Evolutionary conservation across 2,113 vertebrate species (phyloP).

Genomic region (Tupaia chinensis): DNA sequence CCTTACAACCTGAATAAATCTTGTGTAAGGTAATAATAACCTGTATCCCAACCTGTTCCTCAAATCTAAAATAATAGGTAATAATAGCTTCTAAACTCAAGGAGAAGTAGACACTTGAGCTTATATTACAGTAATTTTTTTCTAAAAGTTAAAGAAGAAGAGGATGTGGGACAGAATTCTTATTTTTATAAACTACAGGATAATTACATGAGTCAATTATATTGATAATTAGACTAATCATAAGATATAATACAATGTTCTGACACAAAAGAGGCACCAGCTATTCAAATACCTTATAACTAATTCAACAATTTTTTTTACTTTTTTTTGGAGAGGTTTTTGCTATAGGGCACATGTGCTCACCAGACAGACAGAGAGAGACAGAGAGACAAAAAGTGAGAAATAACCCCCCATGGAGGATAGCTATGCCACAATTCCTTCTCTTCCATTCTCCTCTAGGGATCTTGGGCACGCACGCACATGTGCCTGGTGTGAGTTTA

Average conservation of each 20-base stretch:
- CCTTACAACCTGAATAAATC: constrained; percentile 79
- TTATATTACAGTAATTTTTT: background rate
- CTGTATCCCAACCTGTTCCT: constrained; percentile 72
- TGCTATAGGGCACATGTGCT: too few relatives aligned
- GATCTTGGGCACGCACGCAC: too few relatives aligned
- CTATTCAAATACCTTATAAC: background rate
- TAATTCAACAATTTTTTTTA: background rate
- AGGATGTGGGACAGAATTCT: background rate
- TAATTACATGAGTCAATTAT: background rate
- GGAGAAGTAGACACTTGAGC: background rate
- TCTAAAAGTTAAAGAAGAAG: background rate
- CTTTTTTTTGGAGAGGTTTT: too few relatives aligned
- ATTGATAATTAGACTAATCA: background rate
- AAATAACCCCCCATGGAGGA: too few relatives aligned
- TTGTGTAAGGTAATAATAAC: constrained; percentile 78
- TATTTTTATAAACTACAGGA: background rate
- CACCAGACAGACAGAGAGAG: too few relatives aligned
- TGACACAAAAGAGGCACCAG: background rate
- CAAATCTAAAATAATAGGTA: constrained; percentile 72
- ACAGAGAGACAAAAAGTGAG: too few relatives aligned
- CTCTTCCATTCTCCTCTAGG: too few relatives aligned
- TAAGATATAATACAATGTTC: background rate
- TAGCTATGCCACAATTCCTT: too few relatives aligned
- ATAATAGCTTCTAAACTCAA: constrained; percentile 48
- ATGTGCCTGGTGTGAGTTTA: too few relatives aligned